Evolutionary conservation across 1,140 invertebrate genomes (phyloP).

Genomic region (Elysia chlorotica): DNA sequence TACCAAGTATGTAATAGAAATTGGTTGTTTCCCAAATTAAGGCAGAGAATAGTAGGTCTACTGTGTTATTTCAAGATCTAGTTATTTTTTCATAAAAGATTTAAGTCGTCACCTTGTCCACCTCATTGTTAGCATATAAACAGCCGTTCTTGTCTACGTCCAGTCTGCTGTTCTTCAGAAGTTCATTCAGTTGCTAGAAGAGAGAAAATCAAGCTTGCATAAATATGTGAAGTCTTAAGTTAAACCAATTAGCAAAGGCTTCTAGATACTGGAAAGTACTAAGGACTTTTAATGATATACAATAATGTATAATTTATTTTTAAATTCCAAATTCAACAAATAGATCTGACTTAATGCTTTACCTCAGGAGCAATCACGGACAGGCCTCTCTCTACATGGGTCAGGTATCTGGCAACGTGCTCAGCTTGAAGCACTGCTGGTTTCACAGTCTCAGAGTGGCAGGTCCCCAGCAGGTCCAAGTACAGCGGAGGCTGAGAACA

Average conservation of each 20-base stretch:
- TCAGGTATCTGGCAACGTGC: slow-evolving; percentile 50
- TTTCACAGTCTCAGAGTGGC: slow-evolving; percentile 57
- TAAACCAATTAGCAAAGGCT: no score
- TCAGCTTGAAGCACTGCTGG: slow-evolving; percentile 54
- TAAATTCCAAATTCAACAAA: no score
- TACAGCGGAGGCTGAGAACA: slow-evolving; percentile 55
- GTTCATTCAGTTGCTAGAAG: slow-evolving; percentile 54
- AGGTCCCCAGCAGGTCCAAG: slow-evolving; percentile 59
- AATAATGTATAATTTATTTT: no score
- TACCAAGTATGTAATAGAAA: no score
- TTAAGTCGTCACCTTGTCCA: slow-evolving; percentile 19
- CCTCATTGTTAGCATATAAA: slow-evolving; percentile 27
- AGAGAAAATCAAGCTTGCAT: no score
- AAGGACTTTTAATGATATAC: no score
- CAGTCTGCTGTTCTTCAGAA: slow-evolving; percentile 43
- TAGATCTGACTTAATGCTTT: no score
- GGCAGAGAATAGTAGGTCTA: no score
- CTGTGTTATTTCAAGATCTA: neutral
- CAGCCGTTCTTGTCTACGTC: slow-evolving; percentile 50
- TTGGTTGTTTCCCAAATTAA: neutral
- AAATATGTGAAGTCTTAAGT: no score
- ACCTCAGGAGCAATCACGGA: slow-evolving; percentile 59
- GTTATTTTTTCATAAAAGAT: neutral
- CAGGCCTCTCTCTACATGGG: slow-evolving; percentile 52
- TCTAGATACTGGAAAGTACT: no score